Evolutionary conservation across 2,797 vertebrate genomes (phyloP).

Genomic region (Delichon dasypus): DNA sequence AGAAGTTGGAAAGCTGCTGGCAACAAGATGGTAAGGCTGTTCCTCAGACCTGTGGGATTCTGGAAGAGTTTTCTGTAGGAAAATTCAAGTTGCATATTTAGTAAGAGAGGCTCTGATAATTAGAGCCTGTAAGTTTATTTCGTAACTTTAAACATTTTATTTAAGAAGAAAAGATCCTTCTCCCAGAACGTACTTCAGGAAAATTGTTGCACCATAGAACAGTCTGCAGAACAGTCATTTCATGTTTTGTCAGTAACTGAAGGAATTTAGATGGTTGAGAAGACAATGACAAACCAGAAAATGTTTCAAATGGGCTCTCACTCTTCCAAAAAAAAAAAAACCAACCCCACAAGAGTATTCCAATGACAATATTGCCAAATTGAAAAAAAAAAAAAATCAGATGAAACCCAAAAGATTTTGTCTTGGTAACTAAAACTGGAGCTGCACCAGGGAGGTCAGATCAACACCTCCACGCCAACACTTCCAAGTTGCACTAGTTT

Average conservation of each 20-base stretch:
- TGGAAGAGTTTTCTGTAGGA: neutral
- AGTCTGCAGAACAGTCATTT: neutral
- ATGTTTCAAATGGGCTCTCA: neutral
- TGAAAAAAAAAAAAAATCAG: too few species aligned
- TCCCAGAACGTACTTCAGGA: neutral
- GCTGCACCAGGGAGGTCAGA: neutral
- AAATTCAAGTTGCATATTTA: neutral
- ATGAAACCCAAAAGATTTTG: neutral
- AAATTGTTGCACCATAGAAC: neutral
- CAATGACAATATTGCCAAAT: neutral
- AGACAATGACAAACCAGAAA: neutral
- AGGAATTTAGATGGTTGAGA: neutral
- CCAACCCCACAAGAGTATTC: neutral
- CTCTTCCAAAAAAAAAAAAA: neutral
- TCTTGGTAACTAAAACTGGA: neutral
- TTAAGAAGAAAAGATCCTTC: neutral
- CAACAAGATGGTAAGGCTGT: neutral
- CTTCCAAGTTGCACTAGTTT: neutral
- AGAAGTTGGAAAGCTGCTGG: neutral
- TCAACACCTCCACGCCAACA: neutral
- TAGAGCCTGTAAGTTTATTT: neutral
- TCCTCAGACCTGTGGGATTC: neutral
- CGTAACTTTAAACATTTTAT: neutral
- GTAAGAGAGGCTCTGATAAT: neutral
- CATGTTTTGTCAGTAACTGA: neutral